Percentiles rank a stretch among this genome's conserved stretches.
These are phyloP conservation scores for Strigamia crassipes DNA, from an alignment of 2,888 invertebrate genomes.

Conservation along the genomic window DNA sequence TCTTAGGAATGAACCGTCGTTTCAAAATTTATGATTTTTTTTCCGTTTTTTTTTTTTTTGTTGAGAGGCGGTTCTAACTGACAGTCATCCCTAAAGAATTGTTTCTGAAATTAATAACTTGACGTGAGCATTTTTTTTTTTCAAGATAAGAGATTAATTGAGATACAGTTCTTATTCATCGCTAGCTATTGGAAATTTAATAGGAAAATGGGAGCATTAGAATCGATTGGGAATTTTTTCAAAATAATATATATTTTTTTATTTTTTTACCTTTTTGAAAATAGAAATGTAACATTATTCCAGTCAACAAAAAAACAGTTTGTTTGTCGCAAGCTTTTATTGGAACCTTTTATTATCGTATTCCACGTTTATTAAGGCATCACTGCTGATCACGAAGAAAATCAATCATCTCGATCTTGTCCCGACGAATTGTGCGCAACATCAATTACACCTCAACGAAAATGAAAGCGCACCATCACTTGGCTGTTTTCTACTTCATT, in stretches of 20 bases:
- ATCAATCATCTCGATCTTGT: constrained; percentile 31
- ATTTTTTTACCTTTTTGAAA: background rate
- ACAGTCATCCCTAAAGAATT: constrained; percentile 35
- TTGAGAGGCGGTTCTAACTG: constrained; percentile 6
- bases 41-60: background rate
- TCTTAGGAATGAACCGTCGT: background rate
- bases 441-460: constrained; percentile 1
- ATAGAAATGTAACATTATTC: too few species aligned
- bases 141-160: constrained; percentile 14
- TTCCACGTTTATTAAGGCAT: background rate
- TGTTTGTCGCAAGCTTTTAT: background rate
- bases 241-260: background rate
- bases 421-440: constrained; percentile 8
- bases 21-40: constrained; percentile 27
- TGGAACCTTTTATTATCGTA: background rate
- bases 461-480: background rate
- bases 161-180: constrained; percentile 19
- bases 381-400: background rate
- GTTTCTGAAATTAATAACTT: constrained; percentile 39
- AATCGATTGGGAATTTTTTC: background rate
- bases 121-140: background rate
- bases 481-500: background rate
- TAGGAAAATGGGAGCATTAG: background rate
- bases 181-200: background rate
- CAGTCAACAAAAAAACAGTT: background rate